Base-by-base conservation (phyloP, 2,797 vertebrate genomes). In the Alauda arvensis region DNA sequence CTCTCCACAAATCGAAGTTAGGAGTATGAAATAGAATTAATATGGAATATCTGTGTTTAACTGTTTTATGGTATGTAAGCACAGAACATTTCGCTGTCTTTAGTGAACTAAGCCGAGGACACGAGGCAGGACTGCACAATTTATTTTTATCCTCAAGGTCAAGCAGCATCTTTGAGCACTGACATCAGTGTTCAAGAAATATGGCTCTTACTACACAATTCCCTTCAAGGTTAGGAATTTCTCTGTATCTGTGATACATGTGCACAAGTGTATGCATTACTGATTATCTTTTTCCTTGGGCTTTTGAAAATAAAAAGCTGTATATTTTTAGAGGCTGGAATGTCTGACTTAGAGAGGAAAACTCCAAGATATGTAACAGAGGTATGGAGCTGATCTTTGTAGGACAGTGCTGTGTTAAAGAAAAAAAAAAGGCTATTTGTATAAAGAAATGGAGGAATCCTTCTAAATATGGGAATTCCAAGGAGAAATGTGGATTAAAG, bases 131-230 rank as follows among this genome's bases (percentile, higher is more conserved):
- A 21, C 76, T 85, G 77, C 85, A 81, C 53, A 18, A 77, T 87
- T 76, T 94, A 77, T 92, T 93, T 90, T 91, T 93, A 74, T 92
- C 67, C 45, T 94, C 84, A 93, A 93, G 92, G 87, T 90, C 90
- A 83, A 16, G 67, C 13, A 67, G 46, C 25, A 67, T 83, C 78
- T 94, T 88, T 91, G 78, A 86, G 49, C 20, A 23, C 39, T 70
- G 82, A 76, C 70, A 91, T 69, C 55, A 49, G 13, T 42, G 57
- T 69, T 88, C 59, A 77, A 56, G 79, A 81, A 83, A 88, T 83
- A 55, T 6, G 74, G 56, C 34, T 69, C 74, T 91, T 26, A 39
- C 48, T 53, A 19, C 56, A 80, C 40, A 46, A 12, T 34, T 60
- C 61, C 61, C 80, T 60, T 40, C 81, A 40, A 61, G 40, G 71